Evolutionary conservation across 2,113 vertebrate genomes (phyloP).

Genomic region (Sapajus apella): DNA sequence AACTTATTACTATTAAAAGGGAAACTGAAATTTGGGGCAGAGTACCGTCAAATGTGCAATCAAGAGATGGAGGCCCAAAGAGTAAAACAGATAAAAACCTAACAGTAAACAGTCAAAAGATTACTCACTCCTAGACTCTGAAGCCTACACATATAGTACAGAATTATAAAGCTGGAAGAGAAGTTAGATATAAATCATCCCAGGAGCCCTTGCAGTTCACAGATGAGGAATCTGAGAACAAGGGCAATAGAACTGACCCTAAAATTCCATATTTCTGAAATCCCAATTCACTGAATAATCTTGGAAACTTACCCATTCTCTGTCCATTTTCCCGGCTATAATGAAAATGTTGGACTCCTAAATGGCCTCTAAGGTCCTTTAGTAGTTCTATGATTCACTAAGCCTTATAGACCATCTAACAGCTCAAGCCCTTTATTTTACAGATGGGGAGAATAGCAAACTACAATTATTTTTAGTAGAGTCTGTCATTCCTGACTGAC

Average conservation of each 20-base stretch:
- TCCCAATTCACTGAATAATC: neutral
- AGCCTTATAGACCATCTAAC: neutral
- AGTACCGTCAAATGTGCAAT: neutral
- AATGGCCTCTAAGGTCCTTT: neutral
- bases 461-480: neutral
- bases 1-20: neutral
- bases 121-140: neutral
- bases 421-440: neutral
- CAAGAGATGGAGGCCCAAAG: neutral
- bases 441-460: neutral
- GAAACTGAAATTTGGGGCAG: neutral
- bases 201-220: neutral
- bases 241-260: neutral
- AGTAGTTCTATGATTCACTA: neutral
- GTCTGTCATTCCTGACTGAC: constrained; percentile 34
- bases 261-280: neutral
- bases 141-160: neutral
- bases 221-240: neutral
- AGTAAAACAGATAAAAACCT: neutral
- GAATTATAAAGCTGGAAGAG: neutral
- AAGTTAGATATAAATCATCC: neutral
- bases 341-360: neutral
- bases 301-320: neutral
- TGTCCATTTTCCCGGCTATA: neutral
- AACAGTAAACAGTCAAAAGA: neutral